Evolutionary conservation across 2,888 invertebrate species (phyloP), one percentile per base, ranked within the genome.

Genomic region (Caenorhabditis afra): DNA sequence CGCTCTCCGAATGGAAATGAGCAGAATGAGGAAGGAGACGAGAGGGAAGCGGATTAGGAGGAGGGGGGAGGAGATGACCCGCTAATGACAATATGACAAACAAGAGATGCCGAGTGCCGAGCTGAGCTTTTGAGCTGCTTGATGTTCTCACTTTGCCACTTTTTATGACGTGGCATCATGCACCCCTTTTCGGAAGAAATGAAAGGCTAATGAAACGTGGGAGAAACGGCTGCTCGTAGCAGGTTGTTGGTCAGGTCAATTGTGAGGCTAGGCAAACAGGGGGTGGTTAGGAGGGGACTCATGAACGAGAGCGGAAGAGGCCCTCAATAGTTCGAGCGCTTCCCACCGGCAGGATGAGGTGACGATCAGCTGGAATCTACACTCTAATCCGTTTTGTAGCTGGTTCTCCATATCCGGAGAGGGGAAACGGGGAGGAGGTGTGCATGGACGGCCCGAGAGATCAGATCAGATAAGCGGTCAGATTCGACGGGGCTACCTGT

Each of bases 1-100:
- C n/a, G n/a, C n/a, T n/a, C n/a, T 37, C 5, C 29, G 4, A 29
- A 5, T 29, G 29, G 29, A 3, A 29, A 44, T 39, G 29, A 44
- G 22, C 20, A 57, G 22, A 20, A 39, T 12, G 22, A 49, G 23
- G 39, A 39, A 39, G 29, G 35, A 41, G 37, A 49, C 18, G 44
- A 44, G 53, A 62, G 49, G n/a, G 68, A 58, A 47, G 20, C 52
- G 73, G 73, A 73, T 65, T 65, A 73, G 41, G 65, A 35, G 58
- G 64, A 58, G 52, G 52, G 44, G 47, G 35, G 44, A 45, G 18
- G 29, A 29, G 64, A 57, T 52, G 64, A 57, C 57, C 64, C 58
- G 64, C 73, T 73, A 73, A 73, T 73, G 73, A 73, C 73, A 64
- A 71, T 71, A 64, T 64, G 71, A 44, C 73, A 73, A 73, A 73